Evolutionary conservation across 2,797 vertebrate genomes (phyloP), one percentile per base, ranked within the genome.

Genomic region (Neopelma chrysocephalum): DNA sequence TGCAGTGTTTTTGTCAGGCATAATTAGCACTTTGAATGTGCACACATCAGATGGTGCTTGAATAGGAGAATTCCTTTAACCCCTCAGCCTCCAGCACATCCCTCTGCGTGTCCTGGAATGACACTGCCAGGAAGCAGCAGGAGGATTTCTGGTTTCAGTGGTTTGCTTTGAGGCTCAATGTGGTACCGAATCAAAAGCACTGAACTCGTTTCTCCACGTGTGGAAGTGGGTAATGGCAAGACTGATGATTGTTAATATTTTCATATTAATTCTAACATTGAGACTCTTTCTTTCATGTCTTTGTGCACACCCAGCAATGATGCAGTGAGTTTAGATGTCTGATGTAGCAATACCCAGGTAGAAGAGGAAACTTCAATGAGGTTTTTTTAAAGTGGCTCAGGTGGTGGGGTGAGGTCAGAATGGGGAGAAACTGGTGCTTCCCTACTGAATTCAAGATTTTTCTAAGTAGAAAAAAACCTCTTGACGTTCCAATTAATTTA

Each of bases 21-120:
- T 75, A 96, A 96, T 94, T 81, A 93, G 80, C 86, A 32, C 90
- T 96, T 83, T 76, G 91, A 79, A 72, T 38, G 82, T 19, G 93
- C 87, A 26, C 43, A 6, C 76, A 90, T 96, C 96, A 90, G 94
- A 87, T 95, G 94, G 90, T 75, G 69, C 32, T 17, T 66, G 94
- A 87, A 54, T 51, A 11, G 82, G 68, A 93, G 76, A 43, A 53
- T 27, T 90, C 8, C 0, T 70, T 95, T 96, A 96, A 96, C 95
- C 68, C 93, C 66, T 71, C 21, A 3, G 56, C 19, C 11, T n/a
- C 95, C 92, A 0, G 45, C 6, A 0, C 75, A 7, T 15, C 85
- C 53, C 31, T 3, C 76, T 34, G 34, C 7, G 2, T 66, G 85
- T 40, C 76, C 90, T 43, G 92, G 79, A 34, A 77, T 80, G 85